Evolutionary conservation across 2,888 invertebrate genomes (phyloP).

Genomic region (Lepas anatifera): DNA sequence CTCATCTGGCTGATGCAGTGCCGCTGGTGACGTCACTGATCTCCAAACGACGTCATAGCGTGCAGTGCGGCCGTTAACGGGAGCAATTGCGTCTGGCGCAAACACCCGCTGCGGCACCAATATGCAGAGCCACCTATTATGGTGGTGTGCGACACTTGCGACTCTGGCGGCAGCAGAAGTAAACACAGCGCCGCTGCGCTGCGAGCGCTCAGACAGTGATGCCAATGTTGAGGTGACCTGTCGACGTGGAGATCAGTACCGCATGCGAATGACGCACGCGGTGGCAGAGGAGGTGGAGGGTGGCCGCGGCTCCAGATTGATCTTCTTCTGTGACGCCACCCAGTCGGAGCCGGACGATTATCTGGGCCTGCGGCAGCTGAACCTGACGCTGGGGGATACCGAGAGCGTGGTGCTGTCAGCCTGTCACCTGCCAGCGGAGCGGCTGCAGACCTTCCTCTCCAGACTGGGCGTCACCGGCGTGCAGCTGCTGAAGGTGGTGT

Average conservation of each 20-base stretch:
- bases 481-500: neutral
- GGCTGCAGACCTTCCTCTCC: neutral
- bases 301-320: neutral
- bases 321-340: neutral
- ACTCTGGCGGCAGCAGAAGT: too few species aligned
- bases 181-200: too few species aligned
- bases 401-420: neutral
- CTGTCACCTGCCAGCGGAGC: neutral
- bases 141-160: too few species aligned
- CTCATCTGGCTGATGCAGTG: too few species aligned
- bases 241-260: neutral
- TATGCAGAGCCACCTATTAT: too few species aligned
- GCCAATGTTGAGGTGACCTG: neutral
- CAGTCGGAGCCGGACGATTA: neutral
- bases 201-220: too few species aligned
- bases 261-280: neutral
- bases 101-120: too few species aligned
- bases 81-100: too few species aligned
- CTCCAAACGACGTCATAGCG: too few species aligned
- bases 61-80: too few species aligned
- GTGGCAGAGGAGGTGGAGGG: neutral
- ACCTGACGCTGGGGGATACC: neutral
- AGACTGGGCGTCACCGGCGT: neutral
- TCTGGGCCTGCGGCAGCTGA: neutral
- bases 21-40: too few species aligned